Evolutionary conservation across 2,797 vertebrate genomes (phyloP).

Genomic region (Protonibea diacanthus): DNA sequence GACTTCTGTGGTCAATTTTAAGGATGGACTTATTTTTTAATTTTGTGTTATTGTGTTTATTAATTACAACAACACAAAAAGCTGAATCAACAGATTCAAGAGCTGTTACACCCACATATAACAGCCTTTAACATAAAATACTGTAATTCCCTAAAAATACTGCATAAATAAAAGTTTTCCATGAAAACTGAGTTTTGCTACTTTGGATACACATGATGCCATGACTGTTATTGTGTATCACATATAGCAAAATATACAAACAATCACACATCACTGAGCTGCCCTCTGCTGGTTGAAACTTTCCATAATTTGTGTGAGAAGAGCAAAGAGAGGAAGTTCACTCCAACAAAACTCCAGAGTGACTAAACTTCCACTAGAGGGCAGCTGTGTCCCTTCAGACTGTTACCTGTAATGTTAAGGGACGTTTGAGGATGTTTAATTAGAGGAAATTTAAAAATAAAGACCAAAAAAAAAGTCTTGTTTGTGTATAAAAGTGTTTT

Average conservation of each 20-base stretch:
- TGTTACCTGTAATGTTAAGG: too few relatives aligned
- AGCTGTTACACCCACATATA: too few relatives aligned
- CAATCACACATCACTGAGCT: background rate
- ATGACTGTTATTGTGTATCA: too few relatives aligned
- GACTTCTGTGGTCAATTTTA: background rate
- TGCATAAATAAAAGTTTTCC: too few relatives aligned
- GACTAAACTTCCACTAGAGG: constrained; percentile 15
- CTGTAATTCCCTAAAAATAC: too few relatives aligned
- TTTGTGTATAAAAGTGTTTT: background rate
- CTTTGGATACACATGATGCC: too few relatives aligned
- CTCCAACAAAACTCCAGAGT: background rate
- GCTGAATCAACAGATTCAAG: too few relatives aligned
- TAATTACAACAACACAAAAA: too few relatives aligned
- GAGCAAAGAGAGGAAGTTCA: background rate
- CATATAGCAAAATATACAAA: background rate
- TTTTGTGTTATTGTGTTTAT: background rate
- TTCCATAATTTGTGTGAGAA: background rate
- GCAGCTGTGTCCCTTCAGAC: background rate
- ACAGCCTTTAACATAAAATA: too few relatives aligned
- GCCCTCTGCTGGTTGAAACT: background rate
- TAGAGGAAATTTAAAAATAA: background rate
- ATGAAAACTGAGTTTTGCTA: too few relatives aligned
- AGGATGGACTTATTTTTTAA: background rate
- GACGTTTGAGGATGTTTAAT: background rate
- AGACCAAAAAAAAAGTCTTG: background rate